Percentiles rank a stretch among this genome's conserved stretches.
Evolutionary conservation across 2,888 invertebrate genomes (phyloP).

Genomic region (Leptopterna dolabrata): DNA sequence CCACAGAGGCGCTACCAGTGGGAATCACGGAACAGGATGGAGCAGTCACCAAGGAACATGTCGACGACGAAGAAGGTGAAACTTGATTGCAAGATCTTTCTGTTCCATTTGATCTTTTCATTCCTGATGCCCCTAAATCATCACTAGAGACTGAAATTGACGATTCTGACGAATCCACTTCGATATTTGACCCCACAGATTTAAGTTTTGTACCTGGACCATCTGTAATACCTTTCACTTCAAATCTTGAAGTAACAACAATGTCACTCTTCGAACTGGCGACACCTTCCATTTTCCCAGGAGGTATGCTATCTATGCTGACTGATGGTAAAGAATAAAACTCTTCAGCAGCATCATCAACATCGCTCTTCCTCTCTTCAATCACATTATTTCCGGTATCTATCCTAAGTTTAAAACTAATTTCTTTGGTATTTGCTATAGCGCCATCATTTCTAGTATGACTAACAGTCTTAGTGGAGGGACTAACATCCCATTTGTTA

Average conservation of each 20-base stretch:
- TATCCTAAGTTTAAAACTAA: slow-evolving; percentile 40
- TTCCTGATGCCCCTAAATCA: not conserved
- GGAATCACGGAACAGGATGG: not conserved
- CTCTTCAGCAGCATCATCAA: slow-evolving; percentile 28
- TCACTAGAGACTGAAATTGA: not conserved
- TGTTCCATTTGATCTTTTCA: not conserved
- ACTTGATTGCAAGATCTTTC: not conserved
- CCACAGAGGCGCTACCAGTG: slow-evolving; percentile 20
- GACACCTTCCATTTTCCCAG: not conserved
- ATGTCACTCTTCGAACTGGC: not conserved
- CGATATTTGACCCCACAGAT: not conserved
- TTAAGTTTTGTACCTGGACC: not conserved
- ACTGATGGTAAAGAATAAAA: slow-evolving; percentile 34
- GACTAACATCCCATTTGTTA: slow-evolving; percentile 23
- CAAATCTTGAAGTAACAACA: not conserved
- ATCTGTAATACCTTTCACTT: not conserved
- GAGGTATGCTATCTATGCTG: not conserved
- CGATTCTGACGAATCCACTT: not conserved
- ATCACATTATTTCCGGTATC: not conserved
- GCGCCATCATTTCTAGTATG: not conserved
- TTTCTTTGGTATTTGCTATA: slow-evolving; percentile 39
- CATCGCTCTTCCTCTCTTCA: not conserved
- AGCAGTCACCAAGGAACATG: not conserved
- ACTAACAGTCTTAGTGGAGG: not conserved
- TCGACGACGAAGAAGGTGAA: not conserved